Base-by-base conservation (phyloP, 1,140 invertebrate genomes). In the Galleria mellonella region DNA sequence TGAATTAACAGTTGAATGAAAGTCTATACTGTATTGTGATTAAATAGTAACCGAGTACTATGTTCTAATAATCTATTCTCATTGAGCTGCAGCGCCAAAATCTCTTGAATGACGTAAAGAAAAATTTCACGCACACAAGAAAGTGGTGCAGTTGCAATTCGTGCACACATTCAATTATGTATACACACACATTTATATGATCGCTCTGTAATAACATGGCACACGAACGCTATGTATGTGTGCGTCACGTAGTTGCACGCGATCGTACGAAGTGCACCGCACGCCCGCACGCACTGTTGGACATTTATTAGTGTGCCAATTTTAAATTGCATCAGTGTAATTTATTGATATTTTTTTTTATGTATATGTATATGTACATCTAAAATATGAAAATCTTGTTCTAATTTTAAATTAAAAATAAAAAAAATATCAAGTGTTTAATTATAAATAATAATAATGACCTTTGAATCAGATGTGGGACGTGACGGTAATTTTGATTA, bases 291-390 rank as follows among this genome's bases (percentile, higher is more conserved):
- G 62, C 68, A 70, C 57, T 46, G 36, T 6, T 6, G 32, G 53
- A 61, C 54, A 40, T 72, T 76, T 73, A 53, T 72, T 71, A 50
- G 31, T 56, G 72, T 62, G 58, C 56, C 17, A 23, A 23, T 23
- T 23, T 23, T 3, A 23, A 23, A 3, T 23, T 23, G 17, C 17
- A 23, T 3, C 17, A 23, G 17, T 23, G 17, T 23, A 23, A 23
- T 23, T 6, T 23, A 23, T 32, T 23, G 10, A 17, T 40, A 23
- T 35, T 27, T 42, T 28, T 48, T 48, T 37, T 15, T 43, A 35
- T 38, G 15, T n/a, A 32, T 35, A 27, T 17, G 14, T 31, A 12
- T 31, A 15, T 41, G 23, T 9, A 15, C n/a, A n/a, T n/a, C n/a
- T n/a, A n/a, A n/a, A n/a, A n/a, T n/a, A n/a, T n/a, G n/a, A n/a